A percentile compares a stretch with the other conserved stretches of the same genome.
phyloP scores from a whole-genome alignment of 2,113 vertebrate genomes.

The Brachypodius melanocephalos region DNA sequence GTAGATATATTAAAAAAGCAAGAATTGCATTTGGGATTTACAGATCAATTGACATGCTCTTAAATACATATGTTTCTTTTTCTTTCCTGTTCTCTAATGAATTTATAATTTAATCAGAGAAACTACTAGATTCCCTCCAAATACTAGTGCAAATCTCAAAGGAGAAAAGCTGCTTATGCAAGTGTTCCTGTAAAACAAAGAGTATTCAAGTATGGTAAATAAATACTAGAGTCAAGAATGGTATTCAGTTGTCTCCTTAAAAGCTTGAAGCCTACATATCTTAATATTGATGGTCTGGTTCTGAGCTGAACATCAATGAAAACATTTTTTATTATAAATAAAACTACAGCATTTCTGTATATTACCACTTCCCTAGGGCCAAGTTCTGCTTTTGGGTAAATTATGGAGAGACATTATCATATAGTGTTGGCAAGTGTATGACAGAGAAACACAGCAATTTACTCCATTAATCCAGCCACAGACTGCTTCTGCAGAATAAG shows the following conservation, averaged over 20 bases:
- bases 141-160: conserved; percentile 46
- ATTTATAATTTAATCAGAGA: conserved; percentile 58
- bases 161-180: conserved; percentile 48
- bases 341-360: not conserved
- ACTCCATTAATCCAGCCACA: not conserved
- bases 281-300: not conserved
- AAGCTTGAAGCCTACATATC: not conserved
- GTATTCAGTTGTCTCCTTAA: not conserved
- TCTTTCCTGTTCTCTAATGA: conserved; percentile 51
- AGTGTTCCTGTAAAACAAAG: conserved; percentile 40
- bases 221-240: not conserved
- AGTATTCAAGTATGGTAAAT: conserved; percentile 25
- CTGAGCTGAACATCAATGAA: not conserved
- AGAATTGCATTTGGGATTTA: conserved; percentile 32
- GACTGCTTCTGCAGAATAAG: not conserved
- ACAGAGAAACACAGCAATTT: not conserved
- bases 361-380: not conserved
- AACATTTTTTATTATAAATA: not conserved
- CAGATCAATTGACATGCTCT: conserved; percentile 52
- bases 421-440: not conserved
- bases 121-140: conserved; percentile 45
- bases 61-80: conserved; percentile 30
- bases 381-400: not conserved
- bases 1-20: conserved; percentile 4
- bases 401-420: not conserved